A percentile compares a stretch with the other conserved stretches of the same genome.
Evolutionary conservation across 1,140 invertebrate genomes (phyloP).

Genomic region (Ylistrum balloti): DNA sequence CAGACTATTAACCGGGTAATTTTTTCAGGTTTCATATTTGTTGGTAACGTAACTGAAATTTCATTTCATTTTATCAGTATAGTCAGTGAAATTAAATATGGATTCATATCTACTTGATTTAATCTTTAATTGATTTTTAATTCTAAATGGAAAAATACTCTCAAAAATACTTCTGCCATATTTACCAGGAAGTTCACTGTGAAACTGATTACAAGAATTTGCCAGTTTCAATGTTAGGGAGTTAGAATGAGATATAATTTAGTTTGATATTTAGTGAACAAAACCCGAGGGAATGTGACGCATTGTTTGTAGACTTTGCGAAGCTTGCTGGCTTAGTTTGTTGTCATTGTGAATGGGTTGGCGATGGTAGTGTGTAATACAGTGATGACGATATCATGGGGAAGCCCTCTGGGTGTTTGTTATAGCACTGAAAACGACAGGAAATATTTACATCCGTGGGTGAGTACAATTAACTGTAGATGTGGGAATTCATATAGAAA

Average conservation of each 20-base stretch:
- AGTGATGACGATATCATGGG: neutral
- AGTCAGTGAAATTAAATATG: neutral
- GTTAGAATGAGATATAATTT: neutral
- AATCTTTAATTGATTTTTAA: constrained; percentile 18
- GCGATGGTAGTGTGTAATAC: neutral
- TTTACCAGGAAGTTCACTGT: neutral
- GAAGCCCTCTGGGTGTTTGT: neutral
- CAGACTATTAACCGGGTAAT: neutral
- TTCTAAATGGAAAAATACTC: neutral
- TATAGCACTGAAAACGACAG: neutral
- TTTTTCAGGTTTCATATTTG: neutral
- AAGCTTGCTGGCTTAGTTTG: neutral
- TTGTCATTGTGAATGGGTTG: constrained; percentile 24
- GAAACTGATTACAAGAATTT: neutral
- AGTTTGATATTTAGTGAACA: neutral
- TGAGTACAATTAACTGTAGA: neutral
- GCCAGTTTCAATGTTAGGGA: neutral
- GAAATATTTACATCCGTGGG: constrained; percentile 3
- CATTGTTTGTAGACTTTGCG: neutral
- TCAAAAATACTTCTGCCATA: neutral
- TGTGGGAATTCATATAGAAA: neutral
- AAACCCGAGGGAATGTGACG: constrained; percentile 9
- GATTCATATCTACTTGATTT: neutral
- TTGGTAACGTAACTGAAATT: neutral
- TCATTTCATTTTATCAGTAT: neutral